Conservation (phyloP, 2,797 vertebrate genomes). For the Gymnothorax reevesii region DNA sequence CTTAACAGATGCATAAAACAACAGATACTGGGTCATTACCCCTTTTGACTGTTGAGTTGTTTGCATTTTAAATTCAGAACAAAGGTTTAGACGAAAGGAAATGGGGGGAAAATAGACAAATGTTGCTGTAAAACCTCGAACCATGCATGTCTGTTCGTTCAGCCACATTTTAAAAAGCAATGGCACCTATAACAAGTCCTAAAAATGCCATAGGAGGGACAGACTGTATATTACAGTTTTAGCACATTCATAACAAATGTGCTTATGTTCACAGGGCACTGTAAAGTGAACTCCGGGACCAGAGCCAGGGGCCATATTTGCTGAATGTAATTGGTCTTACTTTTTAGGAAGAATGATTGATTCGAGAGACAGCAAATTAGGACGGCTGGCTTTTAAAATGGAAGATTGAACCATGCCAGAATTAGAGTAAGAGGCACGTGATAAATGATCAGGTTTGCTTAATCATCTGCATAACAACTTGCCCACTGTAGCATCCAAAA, state of each 20-base stretch:
- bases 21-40: slow-evolving; percentile 13
- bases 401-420: background rate
- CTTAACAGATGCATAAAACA: background rate
- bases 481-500: background rate
- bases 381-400: background rate
- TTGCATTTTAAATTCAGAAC: slow-evolving; percentile 21
- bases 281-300: slow-evolving; percentile 36
- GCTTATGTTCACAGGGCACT: slow-evolving; percentile 39
- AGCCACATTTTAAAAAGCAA: background rate
- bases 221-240: slow-evolving; percentile 32
- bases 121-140: background rate
- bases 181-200: slow-evolving; percentile 5
- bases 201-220: slow-evolving; percentile 38
- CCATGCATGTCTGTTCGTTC: background rate
- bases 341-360: background rate
- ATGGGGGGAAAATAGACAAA: background rate
- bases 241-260: slow-evolving; percentile 38
- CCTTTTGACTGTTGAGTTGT: slow-evolving; percentile 9
- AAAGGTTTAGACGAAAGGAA: background rate
- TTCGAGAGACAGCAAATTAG: background rate
- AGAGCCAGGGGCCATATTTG: slow-evolving; percentile 20
- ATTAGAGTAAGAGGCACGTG: background rate
- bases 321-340: slow-evolving; percentile 4
- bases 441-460: background rate
- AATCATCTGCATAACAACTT: background rate